A percentile compares a stretch with the other conserved stretches of the same genome.
phyloP scores from a whole-genome alignment of 2,113 vertebrate species.

The Azemiops feae region DNA sequence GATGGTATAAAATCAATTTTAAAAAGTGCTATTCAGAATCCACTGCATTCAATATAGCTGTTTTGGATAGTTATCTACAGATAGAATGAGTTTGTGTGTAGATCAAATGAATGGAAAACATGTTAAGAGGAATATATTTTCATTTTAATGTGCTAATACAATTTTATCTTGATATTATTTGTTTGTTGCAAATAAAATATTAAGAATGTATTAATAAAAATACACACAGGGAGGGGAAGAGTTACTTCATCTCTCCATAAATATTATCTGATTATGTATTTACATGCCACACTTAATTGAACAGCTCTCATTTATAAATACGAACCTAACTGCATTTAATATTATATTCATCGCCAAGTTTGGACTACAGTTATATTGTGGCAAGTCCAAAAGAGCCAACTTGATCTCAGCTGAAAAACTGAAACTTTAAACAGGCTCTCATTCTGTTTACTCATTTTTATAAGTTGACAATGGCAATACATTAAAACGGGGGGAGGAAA shows the following conservation, averaged over 20 bases:
- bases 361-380: neutral
- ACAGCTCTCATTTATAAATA: neutral
- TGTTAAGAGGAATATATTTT: neutral
- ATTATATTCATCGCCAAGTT: neutral
- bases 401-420: neutral
- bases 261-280: neutral
- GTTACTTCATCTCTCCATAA: neutral
- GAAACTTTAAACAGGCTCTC: neutral
- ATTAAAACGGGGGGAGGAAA: neutral
- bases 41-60: neutral
- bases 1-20: neutral
- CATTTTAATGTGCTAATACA: neutral
- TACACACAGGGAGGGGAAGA: neutral
- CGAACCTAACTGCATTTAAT: neutral
- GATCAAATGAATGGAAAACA: neutral
- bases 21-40: neutral
- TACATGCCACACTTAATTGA: neutral
- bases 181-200: neutral
- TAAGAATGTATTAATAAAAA: neutral
- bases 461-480: neutral
- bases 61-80: neutral
- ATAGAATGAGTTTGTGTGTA: neutral
- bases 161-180: neutral
- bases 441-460: neutral
- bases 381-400: neutral